phyloP scores from a whole-genome alignment of 2,113 vertebrate species.

The Rousettus leschenaultii region DNA sequence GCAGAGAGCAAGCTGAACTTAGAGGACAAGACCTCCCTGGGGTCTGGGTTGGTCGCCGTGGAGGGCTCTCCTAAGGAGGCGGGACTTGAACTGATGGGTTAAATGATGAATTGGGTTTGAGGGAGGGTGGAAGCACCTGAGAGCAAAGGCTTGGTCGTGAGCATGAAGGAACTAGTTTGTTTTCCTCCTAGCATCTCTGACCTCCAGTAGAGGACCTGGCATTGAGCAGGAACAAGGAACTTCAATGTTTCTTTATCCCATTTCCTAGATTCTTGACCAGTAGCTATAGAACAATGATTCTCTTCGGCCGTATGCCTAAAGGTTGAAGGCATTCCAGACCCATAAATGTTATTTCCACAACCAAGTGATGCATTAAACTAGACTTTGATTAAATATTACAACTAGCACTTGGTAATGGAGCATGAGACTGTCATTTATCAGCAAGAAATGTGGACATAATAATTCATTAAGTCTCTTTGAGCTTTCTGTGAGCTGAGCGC shows the following conservation, averaged over 20 bases:
- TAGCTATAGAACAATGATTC: slow-evolving; percentile 49
- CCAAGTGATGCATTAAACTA: slow-evolving; percentile 76
- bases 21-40: not conserved
- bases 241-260: slow-evolving; percentile 45
- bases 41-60: not conserved
- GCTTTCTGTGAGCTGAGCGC: slow-evolving; percentile 64
- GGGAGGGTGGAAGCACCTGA: not conserved
- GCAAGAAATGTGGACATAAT: slow-evolving; percentile 77
- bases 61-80: not conserved
- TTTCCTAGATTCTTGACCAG: slow-evolving; percentile 33
- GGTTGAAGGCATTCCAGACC: slow-evolving; percentile 77
- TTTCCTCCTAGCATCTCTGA: not conserved
- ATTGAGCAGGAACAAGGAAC: not conserved
- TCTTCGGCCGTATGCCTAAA: slow-evolving; percentile 58
- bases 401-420: slow-evolving; percentile 77
- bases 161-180: not conserved
- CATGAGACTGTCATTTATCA: slow-evolving; percentile 81
- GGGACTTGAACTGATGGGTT: not conserved
- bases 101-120: not conserved
- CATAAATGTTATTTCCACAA: slow-evolving; percentile 80
- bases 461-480: slow-evolving; percentile 78
- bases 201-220: not conserved
- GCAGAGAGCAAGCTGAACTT: not conserved
- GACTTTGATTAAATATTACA: slow-evolving; percentile 82
- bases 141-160: not conserved